Base-by-base conservation (phyloP, 2,797 vertebrate species). In the Rhinoraja longicauda region DNA sequence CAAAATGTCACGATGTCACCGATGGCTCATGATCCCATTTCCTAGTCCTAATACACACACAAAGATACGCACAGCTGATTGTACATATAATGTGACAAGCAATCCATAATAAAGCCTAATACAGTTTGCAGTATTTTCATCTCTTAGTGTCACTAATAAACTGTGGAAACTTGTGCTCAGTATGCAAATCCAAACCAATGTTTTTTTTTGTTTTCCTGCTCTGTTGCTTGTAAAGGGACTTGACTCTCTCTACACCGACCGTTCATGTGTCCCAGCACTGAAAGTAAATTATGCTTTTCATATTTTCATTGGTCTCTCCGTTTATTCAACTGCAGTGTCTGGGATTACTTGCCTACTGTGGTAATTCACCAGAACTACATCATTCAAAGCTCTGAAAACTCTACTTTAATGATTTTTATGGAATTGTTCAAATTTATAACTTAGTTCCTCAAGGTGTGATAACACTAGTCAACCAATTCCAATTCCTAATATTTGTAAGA, bases 251-350 rank as follows among this genome's bases (percentile, higher is more conserved):
- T 59, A n/a, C 12, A 59, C 24, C 26, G 24, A 59, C 62, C 26
- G 26, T 13, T 29, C 53, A 59, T 84, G 24, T 15, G 53, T 84
- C 15, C 53, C 57, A 57, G 53, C 81, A 84, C 29, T 12, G 81
- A 84, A 53, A 59, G 12, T 84, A 84, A 84, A 84, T 59, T 1
- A 84, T 15, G 53, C 17, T 64, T 67, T 36, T 88, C 32, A 36
- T 88, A 36, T 62, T 59, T 84, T 88, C 84, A 67, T 21, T 36
- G 62, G 84, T 32, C 59, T 7, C 84, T 19, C 64, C 19, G 84
- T 88, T 88, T 88, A 67, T 88, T 88, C 84, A 88, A 84, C 84
- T 88, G 84, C 64, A 32, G n/a, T 67, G 84, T 88, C 84, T 88
- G 84, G 62, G 17, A 36, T 88, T 88, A 24, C 84, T 67, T 84